These are phyloP conservation scores for Triplophysa rosa DNA, from an alignment of 2,113 vertebrate species.

Conservation along the genomic window DNA sequence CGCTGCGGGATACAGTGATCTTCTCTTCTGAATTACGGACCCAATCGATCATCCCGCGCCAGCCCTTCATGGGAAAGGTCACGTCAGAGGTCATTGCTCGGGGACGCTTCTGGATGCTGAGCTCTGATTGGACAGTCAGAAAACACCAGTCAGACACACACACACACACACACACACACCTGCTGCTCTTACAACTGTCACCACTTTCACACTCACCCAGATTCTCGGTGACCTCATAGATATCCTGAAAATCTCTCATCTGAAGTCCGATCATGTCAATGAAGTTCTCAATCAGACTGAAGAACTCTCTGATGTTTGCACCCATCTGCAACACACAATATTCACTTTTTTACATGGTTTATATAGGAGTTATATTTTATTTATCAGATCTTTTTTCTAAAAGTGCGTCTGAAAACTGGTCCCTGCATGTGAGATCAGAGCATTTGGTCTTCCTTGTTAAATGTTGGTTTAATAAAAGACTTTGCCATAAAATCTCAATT, in stretches of 20 bases:
- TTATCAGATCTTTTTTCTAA: not conserved
- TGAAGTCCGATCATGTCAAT: slow-evolving; percentile 91
- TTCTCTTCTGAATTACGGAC: slow-evolving; percentile 91
- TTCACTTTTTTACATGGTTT: too few relatives aligned
- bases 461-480: too few relatives aligned
- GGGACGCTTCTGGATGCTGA: slow-evolving; percentile 93
- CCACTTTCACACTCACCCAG: slow-evolving; percentile 81
- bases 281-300: slow-evolving; percentile 89
- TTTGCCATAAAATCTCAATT: too few relatives aligned
- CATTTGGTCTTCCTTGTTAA: too few relatives aligned
- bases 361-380: too few relatives aligned
- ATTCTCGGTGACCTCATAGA: slow-evolving; percentile 96
- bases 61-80: slow-evolving; percentile 94
- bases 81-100: slow-evolving; percentile 83
- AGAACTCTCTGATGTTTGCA: slow-evolving; percentile 85
- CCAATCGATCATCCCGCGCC: slow-evolving; percentile 94
- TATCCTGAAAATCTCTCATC: slow-evolving; percentile 95
- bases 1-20: slow-evolving; percentile 86
- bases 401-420: not conserved
- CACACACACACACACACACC: not conserved
- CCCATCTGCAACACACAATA: slow-evolving; percentile 78
- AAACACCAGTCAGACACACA: slow-evolving; percentile 12
- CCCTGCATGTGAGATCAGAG: too few relatives aligned
- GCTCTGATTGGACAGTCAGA: slow-evolving; percentile 71
- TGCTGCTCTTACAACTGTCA: too few relatives aligned